Evolutionary conservation across 1,140 invertebrate genomes (phyloP).

Genomic region (Neodiprion virginianus): DNA sequence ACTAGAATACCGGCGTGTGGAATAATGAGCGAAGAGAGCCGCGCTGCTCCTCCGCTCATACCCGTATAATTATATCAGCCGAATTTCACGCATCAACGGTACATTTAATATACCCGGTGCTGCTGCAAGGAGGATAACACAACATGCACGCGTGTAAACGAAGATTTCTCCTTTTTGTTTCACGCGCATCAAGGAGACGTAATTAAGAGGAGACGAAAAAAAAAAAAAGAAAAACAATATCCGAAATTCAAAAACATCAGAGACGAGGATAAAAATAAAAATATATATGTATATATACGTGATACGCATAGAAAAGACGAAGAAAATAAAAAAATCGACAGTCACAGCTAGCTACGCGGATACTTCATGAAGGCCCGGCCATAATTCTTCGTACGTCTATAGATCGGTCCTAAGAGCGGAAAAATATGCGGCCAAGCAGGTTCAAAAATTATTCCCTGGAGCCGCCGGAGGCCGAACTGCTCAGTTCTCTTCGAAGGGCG

Average conservation of each 20-base stretch:
- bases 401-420: no score
- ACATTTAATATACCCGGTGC: neutral
- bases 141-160: neutral
- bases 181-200: neutral
- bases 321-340: no score
- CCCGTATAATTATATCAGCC: neutral
- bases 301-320: no score
- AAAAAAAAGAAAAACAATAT: neutral
- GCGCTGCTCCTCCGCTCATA: neutral
- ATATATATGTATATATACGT: no score
- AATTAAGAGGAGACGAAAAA: neutral
- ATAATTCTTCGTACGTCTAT: no score
- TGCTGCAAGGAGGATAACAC: neutral
- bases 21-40: neutral
- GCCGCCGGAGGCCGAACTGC: no score
- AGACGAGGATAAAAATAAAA: no score
- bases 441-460: no score
- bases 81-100: constrained; percentile 3
- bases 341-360: no score
- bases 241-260: no score
- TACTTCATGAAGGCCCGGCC: no score
- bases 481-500: neutral
- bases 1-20: neutral
- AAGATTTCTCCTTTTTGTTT: neutral
- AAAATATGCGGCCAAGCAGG: no score